A percentile compares a stretch with the other conserved stretches of the same genome.
phyloP scores from a whole-genome alignment of 2,888 invertebrate species.

The Hypena proboscidalis region DNA sequence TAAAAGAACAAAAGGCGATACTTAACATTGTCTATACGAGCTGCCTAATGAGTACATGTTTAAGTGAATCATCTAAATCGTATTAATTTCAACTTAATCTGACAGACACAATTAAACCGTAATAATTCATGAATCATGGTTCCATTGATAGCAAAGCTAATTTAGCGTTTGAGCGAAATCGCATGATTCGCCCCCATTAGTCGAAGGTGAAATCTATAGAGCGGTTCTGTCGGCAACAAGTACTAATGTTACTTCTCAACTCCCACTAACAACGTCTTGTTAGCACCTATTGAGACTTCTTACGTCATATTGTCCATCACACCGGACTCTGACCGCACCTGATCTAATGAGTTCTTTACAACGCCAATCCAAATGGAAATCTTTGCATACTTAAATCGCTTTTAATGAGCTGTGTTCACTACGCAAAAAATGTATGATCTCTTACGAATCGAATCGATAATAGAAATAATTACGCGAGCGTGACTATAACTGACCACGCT shows the following conservation, averaged over 20 bases:
- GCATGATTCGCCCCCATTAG: slow-evolving; percentile 60
- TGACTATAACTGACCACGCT: slow-evolving; percentile 47
- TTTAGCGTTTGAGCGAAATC: slow-evolving; percentile 52
- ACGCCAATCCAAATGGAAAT: slow-evolving; percentile 62
- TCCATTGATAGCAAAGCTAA: slow-evolving; percentile 50
- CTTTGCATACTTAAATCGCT: slow-evolving; percentile 57
- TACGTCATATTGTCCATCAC: slow-evolving; percentile 66
- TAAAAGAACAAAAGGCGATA: no score
- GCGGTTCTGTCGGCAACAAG: slow-evolving; percentile 50
- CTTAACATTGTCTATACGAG: no score
- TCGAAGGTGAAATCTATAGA: slow-evolving; percentile 68
- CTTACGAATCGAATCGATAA: slow-evolving; percentile 64
- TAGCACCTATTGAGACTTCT: slow-evolving; percentile 69
- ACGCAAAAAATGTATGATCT: slow-evolving; percentile 55
- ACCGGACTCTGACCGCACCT: slow-evolving; percentile 54
- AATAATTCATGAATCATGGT: slow-evolving; percentile 7
- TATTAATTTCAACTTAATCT: no score
- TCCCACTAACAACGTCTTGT: slow-evolving; percentile 67
- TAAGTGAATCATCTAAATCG: no score
- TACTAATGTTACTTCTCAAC: slow-evolving; percentile 41
- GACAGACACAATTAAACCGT: slow-evolving; percentile 5
- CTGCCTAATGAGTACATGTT: no score
- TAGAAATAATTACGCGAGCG: slow-evolving; percentile 61
- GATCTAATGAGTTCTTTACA: slow-evolving; percentile 68
- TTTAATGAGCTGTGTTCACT: slow-evolving; percentile 62